Conservation (phyloP, 2,113 vertebrate species). For the Lophotis ruficrista region DNA sequence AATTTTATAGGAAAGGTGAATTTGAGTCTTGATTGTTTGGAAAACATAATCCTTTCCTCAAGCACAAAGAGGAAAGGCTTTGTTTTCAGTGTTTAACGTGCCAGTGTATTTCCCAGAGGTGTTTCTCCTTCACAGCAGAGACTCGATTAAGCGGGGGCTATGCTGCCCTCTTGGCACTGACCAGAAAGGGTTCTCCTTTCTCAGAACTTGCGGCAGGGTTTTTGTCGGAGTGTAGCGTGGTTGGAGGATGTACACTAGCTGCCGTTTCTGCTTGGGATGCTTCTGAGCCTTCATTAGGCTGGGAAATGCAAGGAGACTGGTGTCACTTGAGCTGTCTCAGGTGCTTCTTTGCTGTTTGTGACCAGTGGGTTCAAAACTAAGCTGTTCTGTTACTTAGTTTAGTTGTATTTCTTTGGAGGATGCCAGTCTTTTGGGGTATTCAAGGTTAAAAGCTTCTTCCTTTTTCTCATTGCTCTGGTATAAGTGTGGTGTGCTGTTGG, state of each 20-base stretch:
- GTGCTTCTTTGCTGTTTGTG: background rate
- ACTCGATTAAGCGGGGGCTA: accelerated
- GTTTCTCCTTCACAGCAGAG: background rate
- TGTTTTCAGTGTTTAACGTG: background rate
- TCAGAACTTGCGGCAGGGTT: background rate
- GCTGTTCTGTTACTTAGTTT: background rate
- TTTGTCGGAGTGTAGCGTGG: accelerated
- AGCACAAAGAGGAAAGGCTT: background rate
- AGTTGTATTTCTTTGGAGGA: background rate
- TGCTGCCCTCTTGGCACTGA: accelerated
- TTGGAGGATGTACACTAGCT: background rate
- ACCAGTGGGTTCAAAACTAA: background rate
- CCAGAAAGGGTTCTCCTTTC: background rate
- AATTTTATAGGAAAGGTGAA: background rate
- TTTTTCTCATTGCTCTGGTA: background rate
- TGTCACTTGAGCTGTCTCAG: accelerated
- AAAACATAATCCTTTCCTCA: background rate
- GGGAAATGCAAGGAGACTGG: background rate
- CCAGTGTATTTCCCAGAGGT: background rate
- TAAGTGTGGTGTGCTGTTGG: background rate
- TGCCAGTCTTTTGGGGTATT: background rate
- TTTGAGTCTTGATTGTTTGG: background rate
- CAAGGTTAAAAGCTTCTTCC: background rate
- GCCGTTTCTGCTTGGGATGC: background rate
- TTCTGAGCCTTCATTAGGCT: background rate